Base-by-base conservation (phyloP, 1,140 invertebrate species). In the Drosophila micromelanica region DNA sequence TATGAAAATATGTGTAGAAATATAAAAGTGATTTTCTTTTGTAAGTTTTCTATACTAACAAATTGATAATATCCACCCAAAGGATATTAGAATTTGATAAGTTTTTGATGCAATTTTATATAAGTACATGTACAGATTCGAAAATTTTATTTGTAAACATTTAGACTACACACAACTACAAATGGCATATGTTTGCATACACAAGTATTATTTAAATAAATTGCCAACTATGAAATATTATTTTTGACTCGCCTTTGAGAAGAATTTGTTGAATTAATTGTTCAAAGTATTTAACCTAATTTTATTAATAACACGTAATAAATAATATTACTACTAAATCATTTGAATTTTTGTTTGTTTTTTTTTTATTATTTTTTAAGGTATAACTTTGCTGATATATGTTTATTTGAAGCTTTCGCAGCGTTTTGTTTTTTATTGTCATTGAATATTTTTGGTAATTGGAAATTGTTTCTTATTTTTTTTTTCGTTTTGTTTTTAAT, bases 141-240 rank as follows among this genome's bases (percentile, higher is more conserved):
- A 85, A 85, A 77, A 60, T 64, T 85, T 85, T 86, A 85, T 85
- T 85, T 67, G 80, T 80, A 77, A 76, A 80, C 61, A 77, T 77
- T 74, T 77, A 85, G 56, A 62, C 80, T 86, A 80, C 77, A 69
- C 64, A 77, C 61, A 77, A 74, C 80, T 85, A 85, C 60, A 74
- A 86, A 85, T 74, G 69, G 72, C 61, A 63, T 54, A 42, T 38
- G 15, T 38, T 56, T 56, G 23, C n/a, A 15, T 35, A 27, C 23
- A 62, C 38, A 17, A 7, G 6, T 37, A 51, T 51, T 45, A 17
- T 69, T 61, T n/a, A 6, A 52, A 59, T 73, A 37, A 49, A 43
- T 74, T 51, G 30, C 15, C 38, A 32, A 11, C 6, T 20, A 35
- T 48, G 15, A n/a, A n/a, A 5, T 20, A 27, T 27, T 27, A 27